Base-by-base conservation (phyloP, 2,797 vertebrate genomes). In the Strix occidentalis region DNA sequence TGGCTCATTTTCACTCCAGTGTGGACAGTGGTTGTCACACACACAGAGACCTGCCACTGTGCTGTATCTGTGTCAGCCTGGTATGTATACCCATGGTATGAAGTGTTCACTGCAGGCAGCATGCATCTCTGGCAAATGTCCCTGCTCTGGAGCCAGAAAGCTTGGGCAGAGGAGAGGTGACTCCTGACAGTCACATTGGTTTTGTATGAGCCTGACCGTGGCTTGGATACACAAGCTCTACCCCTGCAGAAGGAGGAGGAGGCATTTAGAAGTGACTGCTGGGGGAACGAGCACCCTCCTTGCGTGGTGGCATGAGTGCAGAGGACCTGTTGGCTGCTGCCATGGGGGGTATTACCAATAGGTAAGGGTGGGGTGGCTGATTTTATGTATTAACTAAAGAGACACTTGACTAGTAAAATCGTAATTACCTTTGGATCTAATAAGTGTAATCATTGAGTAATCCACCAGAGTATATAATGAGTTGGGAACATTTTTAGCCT, bases 401-500 rank as follows among this genome's bases (percentile, higher is more conserved):
- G 81, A 76, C 58, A 84, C 77, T 86, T 92, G 74, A 90, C 60
- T 70, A 41, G 83, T 80, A 93, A 92, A 95, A 68, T 2, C 1
- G 29, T 89, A 96, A 93, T 96, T 96, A 77, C 60, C 53, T 85
- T 87, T 7, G 9, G 58, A 81, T 93, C 63, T 70, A 89, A 31
- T 86, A 84, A 90, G 58, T 50, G 58, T 90, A 95, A 96, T 95
- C 93, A 77, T n/a, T 70, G 81, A 87, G 77, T 90, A 89, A 95
- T 87, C 79, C 87, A 69, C 79, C 54, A 41, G 65, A 78, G 75
- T 83, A 76, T 90, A 70, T 92, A 82, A 96, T 63, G 79, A 97
- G 72, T 53, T 68, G 51, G 82, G 91, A 94, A 79, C 91, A 94
- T 95, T 94, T 97, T 94, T 92, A 93, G 76, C 76, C 64, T 64